Conservation (phyloP, 2,113 vertebrate species). For the Lampris megalopsis region DNA sequence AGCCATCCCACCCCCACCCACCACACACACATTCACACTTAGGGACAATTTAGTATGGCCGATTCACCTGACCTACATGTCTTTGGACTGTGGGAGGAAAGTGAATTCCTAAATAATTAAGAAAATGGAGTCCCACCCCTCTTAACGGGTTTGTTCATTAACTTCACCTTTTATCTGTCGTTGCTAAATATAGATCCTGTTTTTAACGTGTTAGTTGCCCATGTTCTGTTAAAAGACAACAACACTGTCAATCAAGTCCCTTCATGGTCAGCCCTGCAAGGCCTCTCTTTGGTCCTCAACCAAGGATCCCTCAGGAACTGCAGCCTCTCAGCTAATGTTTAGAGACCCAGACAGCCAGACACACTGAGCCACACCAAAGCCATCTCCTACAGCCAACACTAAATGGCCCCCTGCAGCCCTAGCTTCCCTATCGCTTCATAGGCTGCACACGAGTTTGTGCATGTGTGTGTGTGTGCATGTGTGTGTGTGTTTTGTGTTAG, state of each 20-base stretch:
- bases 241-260: neutral
- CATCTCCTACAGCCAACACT: neutral
- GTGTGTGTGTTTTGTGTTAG: constrained; percentile 1
- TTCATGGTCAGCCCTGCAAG: neutral
- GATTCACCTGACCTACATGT: too few relatives aligned
- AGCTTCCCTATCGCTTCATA: neutral
- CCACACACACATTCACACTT: too few relatives aligned
- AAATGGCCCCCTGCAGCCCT: constrained; percentile 18
- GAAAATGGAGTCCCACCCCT: too few relatives aligned
- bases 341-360: neutral
- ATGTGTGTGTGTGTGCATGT: constrained; percentile 7
- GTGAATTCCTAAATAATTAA: too few relatives aligned
- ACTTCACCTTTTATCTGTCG: too few relatives aligned
- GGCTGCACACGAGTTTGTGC: neutral
- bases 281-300: neutral
- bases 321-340: neutral
- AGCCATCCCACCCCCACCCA: too few relatives aligned
- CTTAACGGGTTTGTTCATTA: too few relatives aligned
- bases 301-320: neutral
- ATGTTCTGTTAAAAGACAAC: too few relatives aligned
- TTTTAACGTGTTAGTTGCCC: neutral
- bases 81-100: too few relatives aligned
- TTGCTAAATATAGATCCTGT: neutral
- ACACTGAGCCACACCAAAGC: neutral
- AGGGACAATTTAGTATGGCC: too few relatives aligned